Percentiles rank a stretch among this genome's conserved stretches.
phyloP scores from a whole-genome alignment of 2,797 vertebrate species.

The Lepilemur septentrionalis region DNA sequence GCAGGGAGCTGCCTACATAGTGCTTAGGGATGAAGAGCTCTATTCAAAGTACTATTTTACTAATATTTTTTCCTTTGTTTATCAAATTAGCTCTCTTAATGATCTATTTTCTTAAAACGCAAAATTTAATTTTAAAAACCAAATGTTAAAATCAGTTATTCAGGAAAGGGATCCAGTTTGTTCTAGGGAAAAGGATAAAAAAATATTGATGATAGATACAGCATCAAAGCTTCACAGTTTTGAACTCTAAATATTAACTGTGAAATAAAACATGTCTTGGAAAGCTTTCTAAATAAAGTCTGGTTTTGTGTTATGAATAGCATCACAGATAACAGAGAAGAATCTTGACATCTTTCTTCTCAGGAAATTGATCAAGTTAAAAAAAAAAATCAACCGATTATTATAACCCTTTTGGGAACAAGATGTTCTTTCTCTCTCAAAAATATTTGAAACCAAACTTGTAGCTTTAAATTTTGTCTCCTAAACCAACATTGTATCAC shows the following conservation, averaged over 20 bases:
- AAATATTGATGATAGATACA: background rate
- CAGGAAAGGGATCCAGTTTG: background rate
- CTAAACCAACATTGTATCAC: background rate
- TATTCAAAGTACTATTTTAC: background rate
- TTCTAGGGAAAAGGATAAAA: conserved; percentile 12
- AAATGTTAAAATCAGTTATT: background rate
- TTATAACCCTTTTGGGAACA: background rate
- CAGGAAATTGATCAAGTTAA: conserved; percentile 34
- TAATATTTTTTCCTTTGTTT: background rate
- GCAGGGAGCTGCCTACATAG: background rate
- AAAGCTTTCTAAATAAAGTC: conserved; percentile 15
- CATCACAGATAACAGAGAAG: background rate
- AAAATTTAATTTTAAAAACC: conserved; percentile 1
- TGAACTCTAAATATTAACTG: conserved; percentile 3
- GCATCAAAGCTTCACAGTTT: background rate
- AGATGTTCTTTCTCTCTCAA: background rate
- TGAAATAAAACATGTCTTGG: conserved; percentile 22
- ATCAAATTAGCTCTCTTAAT: background rate
- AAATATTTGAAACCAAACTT: conserved; percentile 18
- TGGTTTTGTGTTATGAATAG: background rate
- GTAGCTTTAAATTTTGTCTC: background rate
- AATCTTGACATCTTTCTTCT: background rate
- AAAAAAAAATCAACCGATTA: background rate
- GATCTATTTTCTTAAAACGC: background rate
- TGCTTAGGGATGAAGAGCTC: background rate